Percentiles rank a stretch among this genome's conserved stretches.
Evolutionary conservation across 1,140 invertebrate species (phyloP).

Genomic region (Pseudoatta argentina): DNA sequence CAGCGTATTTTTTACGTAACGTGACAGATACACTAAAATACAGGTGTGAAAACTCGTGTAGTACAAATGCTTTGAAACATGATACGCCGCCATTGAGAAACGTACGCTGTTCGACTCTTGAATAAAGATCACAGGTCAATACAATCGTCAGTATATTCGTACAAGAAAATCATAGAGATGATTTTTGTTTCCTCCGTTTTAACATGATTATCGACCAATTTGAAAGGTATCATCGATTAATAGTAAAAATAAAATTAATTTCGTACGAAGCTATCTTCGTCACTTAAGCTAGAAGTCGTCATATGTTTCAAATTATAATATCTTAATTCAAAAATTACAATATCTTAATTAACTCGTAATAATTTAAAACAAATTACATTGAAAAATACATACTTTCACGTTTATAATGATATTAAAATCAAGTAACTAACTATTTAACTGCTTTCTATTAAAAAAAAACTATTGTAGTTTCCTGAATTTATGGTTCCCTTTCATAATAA

Average conservation of each 20-base stretch:
- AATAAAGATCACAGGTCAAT: neutral
- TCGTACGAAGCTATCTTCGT: neutral
- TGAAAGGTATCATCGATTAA: neutral
- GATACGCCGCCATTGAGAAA: neutral
- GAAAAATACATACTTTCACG: neutral
- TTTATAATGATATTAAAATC: neutral
- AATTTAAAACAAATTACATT: neutral
- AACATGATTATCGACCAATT: neutral
- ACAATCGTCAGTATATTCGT: neutral
- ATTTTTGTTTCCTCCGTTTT: neutral
- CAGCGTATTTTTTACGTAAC: neutral
- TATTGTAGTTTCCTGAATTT: neutral
- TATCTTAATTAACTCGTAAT: neutral
- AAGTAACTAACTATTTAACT: neutral
- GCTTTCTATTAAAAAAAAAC: neutral
- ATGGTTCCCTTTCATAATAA: neutral
- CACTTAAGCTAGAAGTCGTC: neutral
- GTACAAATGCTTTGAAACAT: neutral
- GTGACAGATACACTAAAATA: neutral
- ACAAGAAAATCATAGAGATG: neutral
- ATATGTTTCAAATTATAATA: neutral
- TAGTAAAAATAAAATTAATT: neutral
- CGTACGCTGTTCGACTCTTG: neutral
- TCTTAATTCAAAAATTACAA: neutral
- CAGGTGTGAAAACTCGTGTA: neutral